Evolutionary conservation across 2,797 vertebrate genomes (phyloP), one percentile per base, ranked within the genome.

Genomic region (Lacerta viridis): DNA sequence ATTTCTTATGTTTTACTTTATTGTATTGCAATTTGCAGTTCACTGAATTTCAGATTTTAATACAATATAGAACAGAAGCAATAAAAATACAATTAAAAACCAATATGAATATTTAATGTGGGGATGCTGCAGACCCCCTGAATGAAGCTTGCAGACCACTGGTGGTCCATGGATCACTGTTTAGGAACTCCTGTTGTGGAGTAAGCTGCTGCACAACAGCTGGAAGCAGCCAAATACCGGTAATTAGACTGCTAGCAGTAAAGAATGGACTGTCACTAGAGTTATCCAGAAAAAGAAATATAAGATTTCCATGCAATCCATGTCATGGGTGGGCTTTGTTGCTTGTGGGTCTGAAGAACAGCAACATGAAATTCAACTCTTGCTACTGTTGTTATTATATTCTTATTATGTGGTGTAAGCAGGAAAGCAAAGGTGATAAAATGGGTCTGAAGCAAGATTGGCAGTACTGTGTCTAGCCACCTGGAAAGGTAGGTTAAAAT

Each of bases 401-500:
- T 39, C 84, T 61, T 88, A 83, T 68, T 81, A 86, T 91, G 89
- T 88, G 86, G 18, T 43, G 11, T 78, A 0, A 78, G 15, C 75
- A 68, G 13, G 64, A 90, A 90, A 91, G 9, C 74, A 87, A 83
- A 93, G 74, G 66, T 78, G 81, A 88, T 46, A 4, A 86, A 91
- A 90, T 61, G 36, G 69, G 78, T 3, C 0, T n/a, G 25, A 88
- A 77, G 75, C 82, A 91, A 88, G 50, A 69, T 0, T 15, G 0
- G 55, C 18, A 13, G 41, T 78, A 1, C 13, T 39, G 17, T 0
- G 0, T 87, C 89, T 84, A 88, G 72, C 85, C 84, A 86, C 71
- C 75, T 80, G 76, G 43, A 90, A 93, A 92, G 66, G 77, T 84
- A 92, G 78, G 74, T 64, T 68, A 87, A 76, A 69, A 46, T 80